Evolutionary conservation across 2,888 invertebrate species (phyloP).

Genomic region (Drosophila merina): DNA sequence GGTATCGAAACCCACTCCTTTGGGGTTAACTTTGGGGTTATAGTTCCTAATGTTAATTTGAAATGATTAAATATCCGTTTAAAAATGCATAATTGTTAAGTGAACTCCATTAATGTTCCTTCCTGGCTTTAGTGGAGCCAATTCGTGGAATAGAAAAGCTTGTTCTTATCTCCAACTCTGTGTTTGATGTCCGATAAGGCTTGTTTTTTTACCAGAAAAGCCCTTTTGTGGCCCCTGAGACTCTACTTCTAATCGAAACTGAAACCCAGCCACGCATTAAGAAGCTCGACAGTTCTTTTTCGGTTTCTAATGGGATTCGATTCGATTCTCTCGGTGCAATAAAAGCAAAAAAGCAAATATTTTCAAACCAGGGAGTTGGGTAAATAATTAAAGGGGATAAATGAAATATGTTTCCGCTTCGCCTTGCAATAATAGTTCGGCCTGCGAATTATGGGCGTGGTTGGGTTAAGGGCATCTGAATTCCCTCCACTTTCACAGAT

Average conservation of each 20-base stretch:
- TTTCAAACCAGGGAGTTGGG: slow-evolving; percentile 38
- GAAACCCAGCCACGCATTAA: slow-evolving; percentile 16
- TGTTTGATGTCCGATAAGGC: slow-evolving; percentile 61
- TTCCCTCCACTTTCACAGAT: slow-evolving; percentile 14
- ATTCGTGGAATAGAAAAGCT: slow-evolving; percentile 55
- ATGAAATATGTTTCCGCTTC: slow-evolving; percentile 67
- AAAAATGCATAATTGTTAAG: slow-evolving; percentile 18
- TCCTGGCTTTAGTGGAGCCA: slow-evolving; percentile 51
- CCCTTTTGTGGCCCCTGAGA: slow-evolving; percentile 13
- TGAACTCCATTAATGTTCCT: no score
- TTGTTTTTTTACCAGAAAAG: not conserved
- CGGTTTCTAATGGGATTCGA: not conserved
- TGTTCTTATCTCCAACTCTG: slow-evolving; percentile 66
- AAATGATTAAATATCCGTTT: no score
- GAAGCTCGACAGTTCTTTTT: slow-evolving; percentile 23
- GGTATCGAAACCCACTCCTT: not conserved
- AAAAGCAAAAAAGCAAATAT: slow-evolving; percentile 72
- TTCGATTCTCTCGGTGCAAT: slow-evolving; percentile 58
- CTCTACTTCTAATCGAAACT: slow-evolving; percentile 23
- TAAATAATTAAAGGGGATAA: slow-evolving; percentile 37
- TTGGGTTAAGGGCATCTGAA: slow-evolving; percentile 10
- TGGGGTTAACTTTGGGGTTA: no score
- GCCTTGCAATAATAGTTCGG: slow-evolving; percentile 72
- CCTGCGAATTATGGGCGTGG: slow-evolving; percentile 27
- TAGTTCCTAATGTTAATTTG: no score